Evolutionary conservation across 2,113 vertebrate genomes (phyloP).

Genomic region (Geococcyx californianus): DNA sequence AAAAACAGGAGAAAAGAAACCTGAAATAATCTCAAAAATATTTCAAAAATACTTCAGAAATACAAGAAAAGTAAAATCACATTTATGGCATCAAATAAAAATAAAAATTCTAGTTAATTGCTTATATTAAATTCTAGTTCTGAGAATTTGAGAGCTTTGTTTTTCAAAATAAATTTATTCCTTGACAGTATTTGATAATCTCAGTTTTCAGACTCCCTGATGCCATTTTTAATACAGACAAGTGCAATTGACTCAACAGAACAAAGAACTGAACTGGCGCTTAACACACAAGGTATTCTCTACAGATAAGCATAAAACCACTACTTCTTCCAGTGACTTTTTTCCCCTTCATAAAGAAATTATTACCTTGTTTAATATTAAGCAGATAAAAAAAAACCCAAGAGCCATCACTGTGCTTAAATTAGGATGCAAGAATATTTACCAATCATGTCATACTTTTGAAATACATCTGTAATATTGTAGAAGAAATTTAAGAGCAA

Average conservation of each 20-base stretch:
- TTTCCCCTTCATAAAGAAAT: background rate
- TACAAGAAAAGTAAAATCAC: conserved; percentile 3
- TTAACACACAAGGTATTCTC: background rate
- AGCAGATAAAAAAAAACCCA: background rate
- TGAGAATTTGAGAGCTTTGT: background rate
- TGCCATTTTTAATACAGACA: conserved; percentile 26
- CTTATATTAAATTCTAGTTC: background rate
- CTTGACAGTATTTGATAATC: background rate
- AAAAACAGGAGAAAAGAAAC: background rate
- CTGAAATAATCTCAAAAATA: background rate
- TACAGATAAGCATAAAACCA: background rate
- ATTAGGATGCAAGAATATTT: background rate
- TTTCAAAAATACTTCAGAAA: background rate
- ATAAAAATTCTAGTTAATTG: background rate
- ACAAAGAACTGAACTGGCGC: conserved; percentile 23
- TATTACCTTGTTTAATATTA: background rate
- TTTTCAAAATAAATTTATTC: background rate
- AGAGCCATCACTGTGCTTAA: background rate
- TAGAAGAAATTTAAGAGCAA: background rate
- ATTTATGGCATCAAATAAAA: background rate
- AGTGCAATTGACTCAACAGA: background rate
- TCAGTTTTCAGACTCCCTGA: background rate
- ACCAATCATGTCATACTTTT: background rate
- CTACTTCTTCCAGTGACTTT: background rate
- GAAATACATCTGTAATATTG: background rate